Conservation (phyloP, 2,888 invertebrate species). For the Pheosia tremula region DNA sequence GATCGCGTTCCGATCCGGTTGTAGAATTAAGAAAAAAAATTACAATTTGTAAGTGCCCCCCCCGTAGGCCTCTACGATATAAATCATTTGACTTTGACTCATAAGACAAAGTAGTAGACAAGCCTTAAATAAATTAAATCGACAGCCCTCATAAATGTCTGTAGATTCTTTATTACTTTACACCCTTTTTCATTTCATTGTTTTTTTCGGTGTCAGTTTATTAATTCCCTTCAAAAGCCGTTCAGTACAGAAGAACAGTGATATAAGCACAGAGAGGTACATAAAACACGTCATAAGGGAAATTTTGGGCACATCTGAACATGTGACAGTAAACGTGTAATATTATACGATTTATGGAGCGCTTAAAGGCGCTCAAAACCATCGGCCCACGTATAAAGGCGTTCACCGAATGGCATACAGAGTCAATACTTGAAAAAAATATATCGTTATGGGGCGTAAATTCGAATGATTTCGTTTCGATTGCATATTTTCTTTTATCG, state of each 20-base stretch:
- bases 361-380: conserved; percentile 59
- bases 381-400: conserved; percentile 53
- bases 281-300: conserved; percentile 16
- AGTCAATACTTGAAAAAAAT: conserved; percentile 38
- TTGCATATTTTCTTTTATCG: conserved; percentile 31
- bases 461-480: conserved; percentile 25
- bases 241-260: conserved; percentile 10
- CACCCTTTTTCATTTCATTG: conserved; percentile 29
- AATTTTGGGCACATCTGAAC: conserved; percentile 38
- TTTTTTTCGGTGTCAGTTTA: conserved; percentile 23
- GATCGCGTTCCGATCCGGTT: no score
- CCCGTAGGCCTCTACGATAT: no score
- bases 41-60: no score
- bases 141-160: conserved; percentile 40
- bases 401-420: conserved; percentile 48
- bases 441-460: conserved; percentile 18
- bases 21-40: no score
- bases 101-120: no score
- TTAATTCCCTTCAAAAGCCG: conserved; percentile 23
- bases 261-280: conserved; percentile 13
- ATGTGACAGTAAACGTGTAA: conserved; percentile 56
- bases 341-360: conserved; percentile 61
- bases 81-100: no score
- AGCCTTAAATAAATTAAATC: conserved; percentile 42
- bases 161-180: conserved; percentile 8